Base-by-base conservation (phyloP, 2,113 vertebrate species). In the Catharus fuscescens region DNA sequence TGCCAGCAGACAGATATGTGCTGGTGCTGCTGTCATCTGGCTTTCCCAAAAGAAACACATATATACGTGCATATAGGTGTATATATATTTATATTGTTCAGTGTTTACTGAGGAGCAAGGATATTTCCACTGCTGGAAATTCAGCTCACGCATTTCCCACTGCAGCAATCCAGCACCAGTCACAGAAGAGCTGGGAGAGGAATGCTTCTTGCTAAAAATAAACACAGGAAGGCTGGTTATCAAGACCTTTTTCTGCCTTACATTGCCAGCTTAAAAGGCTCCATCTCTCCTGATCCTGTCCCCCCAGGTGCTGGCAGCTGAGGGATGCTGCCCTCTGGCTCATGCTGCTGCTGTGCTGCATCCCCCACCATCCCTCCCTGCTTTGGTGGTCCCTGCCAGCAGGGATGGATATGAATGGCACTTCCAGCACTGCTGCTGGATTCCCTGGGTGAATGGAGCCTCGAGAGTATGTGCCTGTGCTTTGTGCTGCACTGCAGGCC, bases 401-500 rank as follows among this genome's bases (percentile, higher is more conserved):
- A 0, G 1, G 10, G 18, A 10, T 14, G 79, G 87, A 11, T 23
- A 0, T 1, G 2, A 56, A 4, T 0, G 6, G 16, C 10, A 0
- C 4, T 64, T 16, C 38, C 44, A 0, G 42, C 0, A 38, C 10
- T 62, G 29, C 73, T 18, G 31, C 38, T 13, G 66, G 4, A 2
- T 21, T 84, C 57, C 32, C 5, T 2, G 77, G 48, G 44, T 0
- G 6, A 34, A 17, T 3, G 14, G 36, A 74, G 47, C 28, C 86
- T 2, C 2, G 2, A 4, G 19, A 28, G 6, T 0, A 5, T 15
- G 53, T n/a, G 50, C 15, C 77, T 77, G 72, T 32, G 71, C 61
- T 93, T 47, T 42, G 52, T 70, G 52, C 50, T 2, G 29, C 0
- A 2, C 60, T 8, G 32, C 60, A 8, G 2, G 12, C 54, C 47